phyloP scores from a whole-genome alignment of 92 coral and sea anemone species.

The Actinostola sp. region DNA sequence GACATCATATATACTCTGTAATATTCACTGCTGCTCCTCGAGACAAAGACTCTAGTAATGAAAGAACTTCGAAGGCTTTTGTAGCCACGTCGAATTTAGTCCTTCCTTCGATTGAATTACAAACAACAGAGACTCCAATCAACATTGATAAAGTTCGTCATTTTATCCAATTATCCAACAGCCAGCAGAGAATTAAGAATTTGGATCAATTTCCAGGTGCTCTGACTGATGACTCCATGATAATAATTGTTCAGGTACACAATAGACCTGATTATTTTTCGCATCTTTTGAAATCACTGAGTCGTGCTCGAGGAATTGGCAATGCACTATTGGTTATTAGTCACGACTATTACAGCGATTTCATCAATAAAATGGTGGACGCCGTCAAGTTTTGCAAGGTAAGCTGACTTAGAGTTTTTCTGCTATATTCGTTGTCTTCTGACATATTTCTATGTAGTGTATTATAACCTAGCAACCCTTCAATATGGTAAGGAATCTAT shows the following conservation, averaged over 20 bases:
- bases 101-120: conserved; percentile 2
- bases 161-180: conserved; percentile 55
- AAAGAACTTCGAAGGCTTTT: background rate
- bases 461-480: no score
- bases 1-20: conserved; percentile 11
- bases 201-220: conserved; percentile 59
- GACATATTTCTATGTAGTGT: no score
- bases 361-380: conserved; percentile 69
- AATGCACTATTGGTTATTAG: conserved; percentile 80
- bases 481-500: no score
- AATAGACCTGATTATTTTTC: conserved; percentile 79
- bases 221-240: conserved; percentile 55
- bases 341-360: conserved; percentile 78
- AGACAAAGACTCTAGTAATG: background rate
- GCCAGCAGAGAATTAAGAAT: conserved; percentile 57
- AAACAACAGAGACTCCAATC: conserved; percentile 17
- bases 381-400: conserved; percentile 90
- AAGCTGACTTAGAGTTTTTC: background rate
- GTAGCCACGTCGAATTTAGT: conserved; percentile 8
- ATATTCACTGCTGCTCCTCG: conserved; percentile 4
- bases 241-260: conserved; percentile 92
- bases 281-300: conserved; percentile 74
- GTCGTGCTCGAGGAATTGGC: conserved; percentile 74
- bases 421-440: background rate
- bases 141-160: conserved; percentile 58